Base-by-base conservation (phyloP, 1,140 invertebrate species). In the Mactra quadrangularis region DNA sequence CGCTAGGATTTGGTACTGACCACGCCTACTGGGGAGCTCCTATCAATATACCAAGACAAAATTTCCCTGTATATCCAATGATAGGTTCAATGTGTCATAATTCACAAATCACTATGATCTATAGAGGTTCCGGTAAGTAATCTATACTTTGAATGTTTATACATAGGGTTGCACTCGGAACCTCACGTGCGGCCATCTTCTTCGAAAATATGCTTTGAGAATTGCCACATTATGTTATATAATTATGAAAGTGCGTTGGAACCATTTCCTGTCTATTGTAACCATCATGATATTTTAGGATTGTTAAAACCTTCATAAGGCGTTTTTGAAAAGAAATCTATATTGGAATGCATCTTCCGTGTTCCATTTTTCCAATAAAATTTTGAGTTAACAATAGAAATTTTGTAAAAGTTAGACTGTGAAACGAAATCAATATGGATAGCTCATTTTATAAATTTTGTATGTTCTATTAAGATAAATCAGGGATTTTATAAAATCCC, bases 11-110 rank as follows among this genome's bases (percentile, higher is more conserved):
- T 60, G 86, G 84, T 17, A 76, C 76, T 1, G 82, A 85, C 53
- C 41, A 64, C 27, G 76, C 72, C 31, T 87, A 82, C 68, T 87
- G 83, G 64, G 86, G 86, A 1, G 83, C 77, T 9, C 84, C 86
- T 3, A 22, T 85, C 15, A 52, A 4, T 31, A 71, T 87, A 22
- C 59, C 62, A 22, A 35, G 53, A 1, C 19, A 27, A 3, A 59
- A 35, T 19, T 53, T 81, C 17, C 86, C 86, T 0, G 62, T 87
- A 22, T 86, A 85, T 55, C 74, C 82, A 22, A 86, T 85, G 84
- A 53, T 87, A 7, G 71, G 71, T 0, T 38, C 55, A 6, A 31
- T 45, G 38, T 50, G 68, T 17, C 72, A 57, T 9, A 82, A 82
- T 6, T 45, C 81, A 11, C 70, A 71, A 33, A 82, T 87, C n/a